phyloP scores from a whole-genome alignment of 2,797 vertebrate species.

The Limnodromus scolopaceus region DNA sequence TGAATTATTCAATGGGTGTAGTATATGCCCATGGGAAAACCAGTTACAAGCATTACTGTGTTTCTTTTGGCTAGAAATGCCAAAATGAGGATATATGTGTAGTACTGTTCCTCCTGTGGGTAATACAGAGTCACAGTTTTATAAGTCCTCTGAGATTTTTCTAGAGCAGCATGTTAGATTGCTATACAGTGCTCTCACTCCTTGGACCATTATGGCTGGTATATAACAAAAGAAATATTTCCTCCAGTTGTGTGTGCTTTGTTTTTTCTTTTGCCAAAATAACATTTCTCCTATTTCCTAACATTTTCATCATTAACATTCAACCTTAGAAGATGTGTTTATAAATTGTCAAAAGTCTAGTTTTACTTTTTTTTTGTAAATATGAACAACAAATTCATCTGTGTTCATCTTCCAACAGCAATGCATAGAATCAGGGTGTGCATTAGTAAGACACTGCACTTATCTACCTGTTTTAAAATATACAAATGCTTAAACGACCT shows the following conservation, averaged over 20 bases:
- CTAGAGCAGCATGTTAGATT: not conserved
- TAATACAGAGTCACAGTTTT: not conserved
- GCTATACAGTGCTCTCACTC: not conserved
- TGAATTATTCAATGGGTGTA: not conserved
- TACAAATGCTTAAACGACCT: not conserved
- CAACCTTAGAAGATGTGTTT: not conserved
- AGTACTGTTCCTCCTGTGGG: not conserved
- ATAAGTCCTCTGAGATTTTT: not conserved
- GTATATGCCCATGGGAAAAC: not conserved
- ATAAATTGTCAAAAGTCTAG: not conserved
- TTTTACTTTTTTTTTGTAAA: not conserved
- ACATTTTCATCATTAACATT: not conserved
- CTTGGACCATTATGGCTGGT: not conserved
- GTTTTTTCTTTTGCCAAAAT: not conserved
- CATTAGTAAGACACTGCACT: not conserved
- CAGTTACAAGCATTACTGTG: not conserved
- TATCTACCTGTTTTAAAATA: not conserved
- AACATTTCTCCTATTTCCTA: not conserved
- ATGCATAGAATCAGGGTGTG: not conserved
- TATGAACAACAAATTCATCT: not conserved
- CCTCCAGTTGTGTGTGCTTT: not conserved
- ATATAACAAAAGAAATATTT: not conserved
- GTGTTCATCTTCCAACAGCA: not conserved
- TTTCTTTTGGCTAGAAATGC: not conserved
- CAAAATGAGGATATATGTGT: not conserved